phyloP scores from a whole-genome alignment of 2,113 vertebrate genomes.

The Erythrocercus mccallii region DNA sequence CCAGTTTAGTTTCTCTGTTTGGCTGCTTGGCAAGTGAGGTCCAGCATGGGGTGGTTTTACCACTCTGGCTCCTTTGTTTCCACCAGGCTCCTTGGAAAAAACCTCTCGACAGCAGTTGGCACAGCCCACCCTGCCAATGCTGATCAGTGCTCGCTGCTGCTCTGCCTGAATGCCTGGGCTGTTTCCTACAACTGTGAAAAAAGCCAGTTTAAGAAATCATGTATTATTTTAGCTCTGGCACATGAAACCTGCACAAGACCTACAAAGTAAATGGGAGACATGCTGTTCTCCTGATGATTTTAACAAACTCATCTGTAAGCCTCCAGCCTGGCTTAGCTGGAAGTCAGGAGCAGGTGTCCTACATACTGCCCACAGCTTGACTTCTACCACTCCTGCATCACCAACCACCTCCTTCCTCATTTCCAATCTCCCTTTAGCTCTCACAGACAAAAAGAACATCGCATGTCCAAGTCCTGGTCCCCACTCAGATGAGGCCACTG shows the following conservation, averaged over 20 bases:
- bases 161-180: not conserved
- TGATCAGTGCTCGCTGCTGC: not conserved
- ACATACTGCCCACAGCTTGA: not conserved
- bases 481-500: not conserved
- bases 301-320: not conserved
- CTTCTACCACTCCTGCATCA: not conserved
- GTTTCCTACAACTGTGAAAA: not conserved
- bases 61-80: not conserved
- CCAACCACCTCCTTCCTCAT: not conserved
- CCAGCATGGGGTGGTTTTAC: not conserved
- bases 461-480: not conserved
- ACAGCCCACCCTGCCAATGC: not conserved
- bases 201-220: not conserved
- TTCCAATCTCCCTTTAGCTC: not conserved
- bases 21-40: not conserved
- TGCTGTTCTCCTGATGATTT: not conserved
- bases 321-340: not conserved
- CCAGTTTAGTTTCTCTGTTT: not conserved
- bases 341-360: not conserved
- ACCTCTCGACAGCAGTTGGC: not conserved
- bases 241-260: not conserved
- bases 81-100: not conserved
- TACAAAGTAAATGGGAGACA: not conserved
- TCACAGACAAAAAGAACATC: not conserved
- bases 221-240: slow-evolving; percentile 27